Evolutionary conservation across 2,113 vertebrate species (phyloP).

Genomic region (Platanista minor): DNA sequence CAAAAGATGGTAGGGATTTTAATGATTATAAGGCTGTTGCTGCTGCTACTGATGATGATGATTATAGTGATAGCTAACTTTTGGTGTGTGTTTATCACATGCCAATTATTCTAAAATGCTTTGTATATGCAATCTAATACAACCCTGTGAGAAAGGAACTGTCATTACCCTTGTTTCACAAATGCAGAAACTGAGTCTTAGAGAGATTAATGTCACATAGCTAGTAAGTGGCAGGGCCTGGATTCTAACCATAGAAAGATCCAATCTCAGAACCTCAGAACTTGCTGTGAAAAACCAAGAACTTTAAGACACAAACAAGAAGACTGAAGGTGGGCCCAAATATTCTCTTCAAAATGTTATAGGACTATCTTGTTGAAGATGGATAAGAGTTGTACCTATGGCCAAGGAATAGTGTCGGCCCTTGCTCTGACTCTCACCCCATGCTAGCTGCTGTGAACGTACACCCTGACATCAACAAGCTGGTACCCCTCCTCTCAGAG

Average conservation of each 20-base stretch:
- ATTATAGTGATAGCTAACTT: neutral
- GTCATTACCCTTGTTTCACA: neutral
- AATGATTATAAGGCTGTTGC: neutral
- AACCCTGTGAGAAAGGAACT: neutral
- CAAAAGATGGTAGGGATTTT: neutral
- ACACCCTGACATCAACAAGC: neutral
- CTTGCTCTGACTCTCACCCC: neutral
- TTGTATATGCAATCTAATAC: neutral
- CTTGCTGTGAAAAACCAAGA: neutral
- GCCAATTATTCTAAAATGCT: neutral
- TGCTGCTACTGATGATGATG: accelerated
- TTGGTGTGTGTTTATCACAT: neutral
- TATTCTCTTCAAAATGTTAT: neutral
- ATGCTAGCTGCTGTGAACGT: neutral
- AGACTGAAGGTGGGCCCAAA: neutral
- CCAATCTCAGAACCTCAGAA: neutral
- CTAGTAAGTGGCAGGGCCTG: neutral
- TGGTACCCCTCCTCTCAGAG: neutral
- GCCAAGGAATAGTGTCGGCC: neutral
- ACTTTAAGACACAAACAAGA: neutral
- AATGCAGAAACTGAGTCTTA: neutral
- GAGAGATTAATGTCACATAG: neutral
- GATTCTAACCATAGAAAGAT: neutral
- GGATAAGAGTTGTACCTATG: neutral
- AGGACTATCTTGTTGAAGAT: neutral